These are phyloP conservation scores for Sciurus vulgaris DNA, from an alignment of 2,797 vertebrate species.

Conservation along the genomic window DNA sequence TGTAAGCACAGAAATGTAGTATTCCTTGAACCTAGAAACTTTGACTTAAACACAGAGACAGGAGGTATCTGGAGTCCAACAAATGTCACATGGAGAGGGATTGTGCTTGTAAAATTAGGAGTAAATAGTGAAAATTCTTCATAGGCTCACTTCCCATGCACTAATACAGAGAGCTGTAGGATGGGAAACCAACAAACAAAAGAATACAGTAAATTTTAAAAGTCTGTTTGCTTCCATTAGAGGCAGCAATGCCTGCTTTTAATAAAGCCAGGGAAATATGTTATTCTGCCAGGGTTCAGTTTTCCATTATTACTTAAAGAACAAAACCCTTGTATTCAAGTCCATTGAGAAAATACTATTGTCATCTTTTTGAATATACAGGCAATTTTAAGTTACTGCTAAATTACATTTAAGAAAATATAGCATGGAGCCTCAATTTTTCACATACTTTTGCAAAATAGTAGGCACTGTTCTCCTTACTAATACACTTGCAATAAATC, in stretches of 20 bases:
- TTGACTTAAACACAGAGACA: neutral
- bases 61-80: neutral
- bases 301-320: constrained; percentile 72
- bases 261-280: constrained; percentile 51
- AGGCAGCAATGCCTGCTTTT: constrained; percentile 16
- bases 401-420: constrained; percentile 78
- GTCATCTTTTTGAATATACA: constrained; percentile 69
- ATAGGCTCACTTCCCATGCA: neutral
- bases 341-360: constrained; percentile 69
- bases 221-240: neutral
- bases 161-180: neutral
- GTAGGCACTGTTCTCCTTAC: constrained; percentile 29
- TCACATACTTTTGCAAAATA: constrained; percentile 62
- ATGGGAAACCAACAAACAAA: neutral
- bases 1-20: neutral
- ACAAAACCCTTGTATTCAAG: constrained; percentile 63
- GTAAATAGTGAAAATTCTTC: neutral
- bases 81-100: neutral
- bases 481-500: constrained; percentile 62
- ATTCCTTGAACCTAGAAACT: neutral
- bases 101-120: neutral
- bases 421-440: constrained; percentile 48
- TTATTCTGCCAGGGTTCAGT: constrained; percentile 41
- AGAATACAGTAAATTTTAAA: neutral
- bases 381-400: constrained; percentile 73